Conservation (phyloP, 2,113 vertebrate genomes). For the Cebidichthys violaceus region DNA sequence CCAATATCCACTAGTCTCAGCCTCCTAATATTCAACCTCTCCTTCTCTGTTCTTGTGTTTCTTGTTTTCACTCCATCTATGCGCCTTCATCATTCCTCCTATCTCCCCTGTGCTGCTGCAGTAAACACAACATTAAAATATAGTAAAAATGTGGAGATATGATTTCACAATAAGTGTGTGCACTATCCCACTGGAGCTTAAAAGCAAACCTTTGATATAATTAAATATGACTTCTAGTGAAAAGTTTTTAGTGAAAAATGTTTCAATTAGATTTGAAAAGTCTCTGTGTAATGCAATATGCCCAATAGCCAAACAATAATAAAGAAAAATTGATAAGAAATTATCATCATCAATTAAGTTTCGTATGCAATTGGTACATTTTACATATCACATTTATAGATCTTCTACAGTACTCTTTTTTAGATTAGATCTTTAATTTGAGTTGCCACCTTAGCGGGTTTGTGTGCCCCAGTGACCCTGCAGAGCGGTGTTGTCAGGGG, state of each 20-base stretch:
- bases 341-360: too few species aligned
- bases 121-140: neutral
- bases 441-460: neutral
- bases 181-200: neutral
- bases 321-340: neutral
- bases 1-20: constrained; percentile 53
- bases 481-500: too few species aligned
- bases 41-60: neutral
- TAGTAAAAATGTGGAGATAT: neutral
- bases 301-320: neutral
- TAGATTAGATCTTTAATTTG: neutral
- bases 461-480: neutral
- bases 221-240: neutral
- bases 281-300: neutral
- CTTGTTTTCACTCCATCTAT: neutral
- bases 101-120: neutral
- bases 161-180: neutral
- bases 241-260: neutral
- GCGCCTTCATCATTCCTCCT: constrained; percentile 1
- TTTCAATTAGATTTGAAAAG: neutral
- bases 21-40: constrained; percentile 18
- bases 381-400: neutral
- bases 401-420: neutral
- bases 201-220: neutral
- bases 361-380: neutral